A percentile compares a stretch with the other conserved stretches of the same genome.
phyloP scores from a whole-genome alignment of 2,797 vertebrate species.

The Sparus aurata region DNA sequence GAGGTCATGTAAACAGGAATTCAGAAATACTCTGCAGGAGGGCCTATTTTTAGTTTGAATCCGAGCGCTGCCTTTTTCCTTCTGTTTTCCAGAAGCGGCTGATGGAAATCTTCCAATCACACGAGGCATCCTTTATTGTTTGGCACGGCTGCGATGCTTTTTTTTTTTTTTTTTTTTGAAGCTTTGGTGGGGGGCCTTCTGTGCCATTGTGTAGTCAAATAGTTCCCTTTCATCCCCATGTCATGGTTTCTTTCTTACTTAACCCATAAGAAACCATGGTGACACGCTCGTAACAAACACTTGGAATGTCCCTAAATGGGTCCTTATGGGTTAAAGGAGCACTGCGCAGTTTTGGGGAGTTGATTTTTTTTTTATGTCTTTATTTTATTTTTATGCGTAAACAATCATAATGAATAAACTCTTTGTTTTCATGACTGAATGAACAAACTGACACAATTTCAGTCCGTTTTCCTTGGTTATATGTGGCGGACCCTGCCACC shows the following conservation, averaged over 20 bases:
- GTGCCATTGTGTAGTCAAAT: neutral
- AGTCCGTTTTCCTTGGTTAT: no score
- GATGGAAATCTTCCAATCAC: constrained; percentile 30
- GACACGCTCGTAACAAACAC: no score
- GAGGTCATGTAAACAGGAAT: constrained; percentile 66
- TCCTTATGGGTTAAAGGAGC: no score
- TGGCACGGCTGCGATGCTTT: neutral
- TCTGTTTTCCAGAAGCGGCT: constrained; percentile 29
- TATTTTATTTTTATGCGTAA: no score
- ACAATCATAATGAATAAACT: no score
- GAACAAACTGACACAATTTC: no score
- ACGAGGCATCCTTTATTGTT: constrained; percentile 8
- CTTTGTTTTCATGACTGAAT: no score
- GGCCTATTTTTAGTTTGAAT: constrained; percentile 58
- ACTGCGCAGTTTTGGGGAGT: no score
- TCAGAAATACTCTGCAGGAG: constrained; percentile 43
- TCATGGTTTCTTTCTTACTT: neutral
- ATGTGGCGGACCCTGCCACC: no score
- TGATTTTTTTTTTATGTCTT: no score
- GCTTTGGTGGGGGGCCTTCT: neutral
- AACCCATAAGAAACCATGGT: no score
- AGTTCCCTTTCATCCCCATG: neutral
- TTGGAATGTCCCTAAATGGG: no score
- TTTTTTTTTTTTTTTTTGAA: neutral
- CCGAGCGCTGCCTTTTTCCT: constrained; percentile 28